A percentile compares a stretch with the other conserved stretches of the same genome.
These are phyloP conservation scores for Acanthisitta chloris DNA, from an alignment of 2,113 vertebrate species.

Conservation along the genomic window DNA sequence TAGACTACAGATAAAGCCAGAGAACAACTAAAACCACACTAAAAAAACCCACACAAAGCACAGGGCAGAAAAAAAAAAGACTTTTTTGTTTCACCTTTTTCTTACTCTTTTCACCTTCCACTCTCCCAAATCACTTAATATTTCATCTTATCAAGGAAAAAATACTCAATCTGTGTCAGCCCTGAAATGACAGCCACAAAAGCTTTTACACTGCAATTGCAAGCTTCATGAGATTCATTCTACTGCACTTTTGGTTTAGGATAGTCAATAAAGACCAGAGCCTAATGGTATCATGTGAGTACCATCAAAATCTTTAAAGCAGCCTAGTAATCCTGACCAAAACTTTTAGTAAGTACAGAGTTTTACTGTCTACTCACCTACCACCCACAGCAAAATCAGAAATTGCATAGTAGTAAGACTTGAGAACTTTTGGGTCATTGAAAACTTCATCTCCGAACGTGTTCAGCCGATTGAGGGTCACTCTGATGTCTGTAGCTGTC, in stretches of 20 bases:
- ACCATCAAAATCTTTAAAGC: neutral
- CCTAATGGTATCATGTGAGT: neutral
- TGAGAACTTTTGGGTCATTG: slow-evolving; percentile 97
- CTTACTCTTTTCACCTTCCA: neutral
- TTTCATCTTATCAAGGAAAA: neutral
- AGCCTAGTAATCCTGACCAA: neutral
- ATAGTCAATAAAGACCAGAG: neutral
- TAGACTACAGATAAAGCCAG: neutral
- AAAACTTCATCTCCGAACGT: slow-evolving; percentile 98
- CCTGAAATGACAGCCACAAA: neutral
- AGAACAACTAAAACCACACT: neutral
- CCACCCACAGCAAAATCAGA: slow-evolving; percentile 98
- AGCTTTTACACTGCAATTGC: neutral
- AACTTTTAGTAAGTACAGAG: neutral
- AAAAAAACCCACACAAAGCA: neutral
- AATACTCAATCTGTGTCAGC: neutral
- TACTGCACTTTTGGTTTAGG: neutral
- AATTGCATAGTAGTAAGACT: slow-evolving; percentile 98
- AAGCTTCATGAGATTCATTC: neutral
- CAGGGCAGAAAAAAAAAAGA: neutral
- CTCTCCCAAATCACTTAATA: neutral
- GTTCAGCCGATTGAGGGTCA: slow-evolving; percentile 95
- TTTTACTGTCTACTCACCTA: slow-evolving; percentile 79
- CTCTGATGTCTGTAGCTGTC: slow-evolving; percentile 94
- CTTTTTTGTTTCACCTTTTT: neutral